Evolutionary conservation across 92 coral and sea anemone species (phyloP).

Genomic region (Epizoanthus rinbou): DNA sequence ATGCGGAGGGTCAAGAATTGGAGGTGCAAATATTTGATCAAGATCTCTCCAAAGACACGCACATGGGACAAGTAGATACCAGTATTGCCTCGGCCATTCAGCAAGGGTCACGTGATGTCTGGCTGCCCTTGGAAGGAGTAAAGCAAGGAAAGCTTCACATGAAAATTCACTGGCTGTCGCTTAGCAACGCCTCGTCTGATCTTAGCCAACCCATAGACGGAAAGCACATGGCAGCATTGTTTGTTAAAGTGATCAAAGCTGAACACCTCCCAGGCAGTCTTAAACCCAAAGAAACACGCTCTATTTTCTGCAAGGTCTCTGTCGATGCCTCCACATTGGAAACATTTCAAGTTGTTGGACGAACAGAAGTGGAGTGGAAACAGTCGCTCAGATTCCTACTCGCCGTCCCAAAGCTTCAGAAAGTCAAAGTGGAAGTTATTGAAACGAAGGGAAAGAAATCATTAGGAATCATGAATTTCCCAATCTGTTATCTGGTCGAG

Average conservation of each 20-base stretch:
- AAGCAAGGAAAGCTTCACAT: constrained; percentile 78
- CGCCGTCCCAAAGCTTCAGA: constrained; percentile 73
- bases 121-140: constrained; percentile 87
- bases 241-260: constrained; percentile 79
- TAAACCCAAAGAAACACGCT: constrained; percentile 55
- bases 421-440: constrained; percentile 59
- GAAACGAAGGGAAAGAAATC: constrained; percentile 56
- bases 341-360: constrained; percentile 63
- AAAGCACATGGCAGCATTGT: constrained; percentile 75
- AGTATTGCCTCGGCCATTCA: constrained; percentile 67
- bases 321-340: constrained; percentile 67
- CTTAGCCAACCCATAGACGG: constrained; percentile 66
- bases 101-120: constrained; percentile 73
- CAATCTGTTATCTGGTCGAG: constrained; percentile 63
- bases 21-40: constrained; percentile 70
- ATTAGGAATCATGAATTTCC: constrained; percentile 65
- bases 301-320: constrained; percentile 73
- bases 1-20: constrained; percentile 86
- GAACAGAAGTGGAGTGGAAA: constrained; percentile 65
- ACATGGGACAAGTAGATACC: constrained; percentile 68
- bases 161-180: constrained; percentile 72
- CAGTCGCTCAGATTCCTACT: constrained; percentile 82
- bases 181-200: constrained; percentile 70
- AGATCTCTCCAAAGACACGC: constrained; percentile 80
- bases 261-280: constrained; percentile 68